Evolutionary conservation across 2,113 vertebrate species (phyloP).

Genomic region (Coptodon bakossiorum): DNA sequence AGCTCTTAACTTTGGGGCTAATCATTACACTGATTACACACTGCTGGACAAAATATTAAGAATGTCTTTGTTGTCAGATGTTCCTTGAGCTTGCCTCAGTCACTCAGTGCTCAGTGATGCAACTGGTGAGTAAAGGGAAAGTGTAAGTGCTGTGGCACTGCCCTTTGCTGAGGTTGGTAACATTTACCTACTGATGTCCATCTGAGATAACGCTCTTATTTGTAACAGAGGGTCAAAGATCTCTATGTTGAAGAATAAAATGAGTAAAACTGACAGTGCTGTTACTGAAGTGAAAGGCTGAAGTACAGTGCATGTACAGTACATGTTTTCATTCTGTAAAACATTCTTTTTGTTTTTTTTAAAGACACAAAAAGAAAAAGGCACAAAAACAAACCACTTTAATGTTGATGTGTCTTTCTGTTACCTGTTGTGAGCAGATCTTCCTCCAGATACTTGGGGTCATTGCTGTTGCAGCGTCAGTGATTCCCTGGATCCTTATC

Average conservation of each 20-base stretch:
- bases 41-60: background rate
- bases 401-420: background rate
- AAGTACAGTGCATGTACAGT: background rate
- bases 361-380: background rate
- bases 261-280: background rate
- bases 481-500: conserved; percentile 85
- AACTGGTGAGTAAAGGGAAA: background rate
- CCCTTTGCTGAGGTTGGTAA: background rate
- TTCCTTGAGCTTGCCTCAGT: background rate
- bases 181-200: background rate
- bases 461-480: conserved; percentile 73
- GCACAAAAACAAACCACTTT: background rate
- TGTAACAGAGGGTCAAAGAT: background rate
- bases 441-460: conserved; percentile 80
- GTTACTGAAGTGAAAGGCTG: background rate
- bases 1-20: background rate
- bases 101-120: background rate
- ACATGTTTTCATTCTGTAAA: background rate
- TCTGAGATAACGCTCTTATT: background rate
- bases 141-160: background rate
- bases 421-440: conserved; percentile 57
- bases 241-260: background rate
- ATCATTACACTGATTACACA: background rate
- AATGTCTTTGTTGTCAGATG: background rate
- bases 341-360: background rate